Evolutionary conservation across 1,140 invertebrate genomes (phyloP).

Genomic region (Micrasema longulum): DNA sequence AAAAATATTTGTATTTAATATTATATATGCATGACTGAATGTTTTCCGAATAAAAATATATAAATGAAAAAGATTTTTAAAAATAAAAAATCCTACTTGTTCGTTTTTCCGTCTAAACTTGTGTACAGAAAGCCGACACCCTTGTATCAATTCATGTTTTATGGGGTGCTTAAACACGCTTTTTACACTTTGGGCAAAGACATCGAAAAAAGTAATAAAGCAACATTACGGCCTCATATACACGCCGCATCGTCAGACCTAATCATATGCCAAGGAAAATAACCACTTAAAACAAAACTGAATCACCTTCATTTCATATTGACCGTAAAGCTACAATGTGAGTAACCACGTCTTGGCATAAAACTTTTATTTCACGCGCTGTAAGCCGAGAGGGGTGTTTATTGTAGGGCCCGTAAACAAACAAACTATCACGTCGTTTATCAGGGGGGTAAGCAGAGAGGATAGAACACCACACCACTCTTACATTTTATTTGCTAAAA

Average conservation of each 20-base stretch:
- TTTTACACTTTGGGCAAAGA: conserved; percentile 46
- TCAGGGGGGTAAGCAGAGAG: no score
- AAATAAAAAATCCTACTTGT: no score
- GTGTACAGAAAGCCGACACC: background rate
- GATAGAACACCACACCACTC: no score
- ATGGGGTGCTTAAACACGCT: conserved; percentile 33
- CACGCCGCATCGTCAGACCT: conserved; percentile 23
- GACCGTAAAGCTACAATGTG: conserved; percentile 47
- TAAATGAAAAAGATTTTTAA: no score
- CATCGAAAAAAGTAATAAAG: conserved; percentile 49
- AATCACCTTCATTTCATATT: conserved; percentile 38
- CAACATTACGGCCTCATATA: conserved; percentile 37
- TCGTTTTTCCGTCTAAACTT: no score
- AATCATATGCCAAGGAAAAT: conserved; percentile 53
- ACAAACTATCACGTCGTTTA: no score
- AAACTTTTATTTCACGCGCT: conserved; percentile 49
- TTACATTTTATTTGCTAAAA: no score
- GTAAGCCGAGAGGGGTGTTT: background rate
- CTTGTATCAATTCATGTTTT: conserved; percentile 33
- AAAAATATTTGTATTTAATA: no score
- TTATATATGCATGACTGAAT: no score
- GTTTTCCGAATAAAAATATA: no score
- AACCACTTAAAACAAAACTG: conserved; percentile 50
- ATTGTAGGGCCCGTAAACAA: no score
- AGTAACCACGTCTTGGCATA: conserved; percentile 53